Conservation (phyloP, 1,140 invertebrate species). For the Akabosia matsudoensis region DNA sequence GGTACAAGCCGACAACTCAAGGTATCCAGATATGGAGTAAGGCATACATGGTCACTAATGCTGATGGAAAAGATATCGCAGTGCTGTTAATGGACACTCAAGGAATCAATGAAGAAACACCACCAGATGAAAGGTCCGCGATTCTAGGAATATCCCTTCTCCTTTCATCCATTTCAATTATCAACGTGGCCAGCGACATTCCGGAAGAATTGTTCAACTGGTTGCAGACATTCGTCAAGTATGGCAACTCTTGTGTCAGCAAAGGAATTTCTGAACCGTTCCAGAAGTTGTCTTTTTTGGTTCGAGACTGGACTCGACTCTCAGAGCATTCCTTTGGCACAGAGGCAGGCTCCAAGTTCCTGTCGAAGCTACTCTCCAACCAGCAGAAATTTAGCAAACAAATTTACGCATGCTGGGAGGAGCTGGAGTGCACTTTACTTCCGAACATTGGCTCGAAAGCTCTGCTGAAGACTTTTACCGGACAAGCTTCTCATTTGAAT, state of each 20-base stretch:
- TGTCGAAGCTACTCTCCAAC: neutral
- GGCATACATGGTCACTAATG: constrained; percentile 55
- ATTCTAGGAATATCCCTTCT: constrained; percentile 60
- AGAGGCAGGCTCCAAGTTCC: constrained; percentile 25
- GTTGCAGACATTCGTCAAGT: constrained; percentile 27
- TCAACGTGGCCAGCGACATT: constrained; percentile 57
- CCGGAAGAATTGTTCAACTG: constrained; percentile 57
- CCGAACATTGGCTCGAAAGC: constrained; percentile 31
- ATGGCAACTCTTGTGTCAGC: neutral
- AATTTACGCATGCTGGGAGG: constrained; percentile 29
- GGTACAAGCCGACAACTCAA: constrained; percentile 57
- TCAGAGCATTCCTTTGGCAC: constrained; percentile 25
- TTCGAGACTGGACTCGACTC: constrained; percentile 37
- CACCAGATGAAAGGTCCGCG: constrained; percentile 64
- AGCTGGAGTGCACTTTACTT: constrained; percentile 30
- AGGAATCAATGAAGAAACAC: constrained; percentile 65
- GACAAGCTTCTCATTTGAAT: constrained; percentile 17
- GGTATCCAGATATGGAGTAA: constrained; percentile 53
- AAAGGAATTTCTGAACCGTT: constrained; percentile 6
- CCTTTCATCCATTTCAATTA: constrained; percentile 56
- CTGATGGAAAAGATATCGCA: constrained; percentile 46
- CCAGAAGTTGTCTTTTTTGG: constrained; percentile 37
- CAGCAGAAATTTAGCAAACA: neutral
- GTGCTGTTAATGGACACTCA: constrained; percentile 68
- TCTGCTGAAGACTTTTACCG: neutral